Evolutionary conservation across 2,797 vertebrate species (phyloP), one percentile per base, ranked within the genome.

Genomic region (Gallirallus australis): DNA sequence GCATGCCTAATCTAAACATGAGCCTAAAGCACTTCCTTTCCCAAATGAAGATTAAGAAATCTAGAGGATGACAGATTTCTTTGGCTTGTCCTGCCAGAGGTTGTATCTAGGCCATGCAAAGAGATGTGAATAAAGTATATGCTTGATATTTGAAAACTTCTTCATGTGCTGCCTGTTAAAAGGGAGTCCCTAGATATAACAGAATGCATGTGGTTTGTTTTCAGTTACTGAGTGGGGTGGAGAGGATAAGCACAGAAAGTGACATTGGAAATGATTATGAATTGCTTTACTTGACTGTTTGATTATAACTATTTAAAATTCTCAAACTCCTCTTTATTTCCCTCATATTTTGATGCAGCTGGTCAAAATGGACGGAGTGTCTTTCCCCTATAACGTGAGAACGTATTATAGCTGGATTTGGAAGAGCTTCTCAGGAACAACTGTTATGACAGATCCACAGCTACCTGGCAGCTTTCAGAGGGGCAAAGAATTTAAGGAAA

Each of bases 351-450:
- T 76, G 25, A 8, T 57, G 19, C 2, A 25, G 20, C 11, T 82
- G 15, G 9, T 89, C 25, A 57, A 61, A 2, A 9, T 2, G 31
- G 8, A 15, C 40, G 6, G 14, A 37, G 12, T 56, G 7, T 47
- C 12, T 84, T 76, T 96, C 14, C 11, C 6, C 18, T 82, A 2
- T 37, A 42, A 65, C 19, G 33, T 79, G 45, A 57, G 31, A n/a
- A 57, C 0, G 0, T 20, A 16, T 15, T 2, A 6, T 15, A 45
- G 12, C 2, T 89, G 2, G 4, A 9, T 84, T 79, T 82, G 19
- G 80, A 87, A 54, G 14, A 66, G 21, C 52, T 73, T 85, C 16
- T 20, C 7, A 79, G 57, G 31, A 79, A 45, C 30, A 15, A 9
- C 23, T 63, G 1, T 59, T 30, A 23, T 45, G 82, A 21, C 45